Base-by-base conservation (phyloP, 1,140 invertebrate genomes). In the Papilio dardanus region DNA sequence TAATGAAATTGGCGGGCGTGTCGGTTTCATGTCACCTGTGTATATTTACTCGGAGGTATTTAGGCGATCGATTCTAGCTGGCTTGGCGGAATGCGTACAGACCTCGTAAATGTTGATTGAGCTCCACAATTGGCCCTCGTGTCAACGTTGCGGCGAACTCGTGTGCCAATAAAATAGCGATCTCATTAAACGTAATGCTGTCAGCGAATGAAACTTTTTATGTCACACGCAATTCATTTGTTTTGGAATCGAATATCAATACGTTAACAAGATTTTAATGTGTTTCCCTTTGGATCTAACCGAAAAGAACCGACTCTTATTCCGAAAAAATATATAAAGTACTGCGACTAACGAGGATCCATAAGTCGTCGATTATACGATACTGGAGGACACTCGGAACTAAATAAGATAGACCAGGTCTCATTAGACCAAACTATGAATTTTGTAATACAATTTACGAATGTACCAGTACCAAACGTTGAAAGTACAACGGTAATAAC, bases 1-100 rank as follows among this genome's bases (percentile, higher is more conserved):
- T 73, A 73, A 73, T 40, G 71, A 73, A 73, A 73, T 73, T 73
- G 71, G 28, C 71, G 58, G 71, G 71, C 71, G 71, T 73, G 71
- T 73, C 71, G 71, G 35, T 71, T 71, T 73, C 71, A 58, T 73
- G 71, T 73, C 71, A 73, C 71, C 71, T 73, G 71, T 19, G 71
- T 73, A 54, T 71, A 71, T 73, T 73, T 73, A 58, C 71, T 33
- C 46, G 58, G 46, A 46, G 54, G 58, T 73, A 58, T 73, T 58
- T 46, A 46, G 31, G 7, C n/a, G 46, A 73, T 54, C 71, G 71
- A 73, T 73, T 73, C 28, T 46, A 30, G 33, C 42, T 46, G 16
- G 46, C 46, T 31, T 31, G 54, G 21, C 19, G 42, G 42, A 33
- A 73, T 73, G 42, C 71, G 71, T 73, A 58, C 50, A 54, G 30